These are phyloP conservation scores for Pelecanoides urinatrix DNA, from an alignment of 2,113 vertebrate species.

Conservation along the genomic window DNA sequence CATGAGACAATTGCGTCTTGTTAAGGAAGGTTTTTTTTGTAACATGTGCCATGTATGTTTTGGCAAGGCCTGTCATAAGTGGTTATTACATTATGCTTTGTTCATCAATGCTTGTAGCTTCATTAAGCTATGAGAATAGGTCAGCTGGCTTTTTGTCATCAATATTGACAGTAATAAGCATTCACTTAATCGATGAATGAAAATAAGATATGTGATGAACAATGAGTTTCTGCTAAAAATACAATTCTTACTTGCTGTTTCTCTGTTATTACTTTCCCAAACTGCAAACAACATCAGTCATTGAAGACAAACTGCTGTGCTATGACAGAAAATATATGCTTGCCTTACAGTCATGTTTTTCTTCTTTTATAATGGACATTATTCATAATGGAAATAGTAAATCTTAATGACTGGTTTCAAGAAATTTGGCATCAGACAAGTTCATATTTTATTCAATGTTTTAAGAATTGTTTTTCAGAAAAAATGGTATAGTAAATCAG, in stretches of 20 bases:
- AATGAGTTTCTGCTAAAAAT: constrained; percentile 24
- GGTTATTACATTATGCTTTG: neutral
- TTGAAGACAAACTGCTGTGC: constrained; percentile 59
- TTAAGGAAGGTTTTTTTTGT: neutral
- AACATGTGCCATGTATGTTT: neutral
- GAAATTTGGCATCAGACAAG: constrained; percentile 26
- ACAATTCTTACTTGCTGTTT: constrained; percentile 32
- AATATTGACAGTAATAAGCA: neutral
- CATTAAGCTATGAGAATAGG: neutral
- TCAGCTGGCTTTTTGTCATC: neutral
- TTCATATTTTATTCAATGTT: constrained; percentile 54
- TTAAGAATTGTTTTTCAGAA: constrained; percentile 7
- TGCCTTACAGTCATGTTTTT: constrained; percentile 67
- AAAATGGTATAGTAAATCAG: neutral
- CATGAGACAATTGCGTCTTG: rapidly evolving
- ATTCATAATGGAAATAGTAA: constrained; percentile 64
- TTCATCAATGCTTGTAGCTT: neutral
- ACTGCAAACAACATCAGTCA: constrained; percentile 63
- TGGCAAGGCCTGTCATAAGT: neutral
- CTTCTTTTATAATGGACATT: constrained; percentile 60
- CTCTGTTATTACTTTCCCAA: constrained; percentile 43
- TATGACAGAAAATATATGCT: constrained; percentile 64
- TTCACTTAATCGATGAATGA: neutral
- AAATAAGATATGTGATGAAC: constrained; percentile 15
- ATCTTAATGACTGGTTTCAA: constrained; percentile 58